Evolutionary conservation across 1,140 invertebrate species (phyloP).

Genomic region (Globodera ellingtonae): DNA sequence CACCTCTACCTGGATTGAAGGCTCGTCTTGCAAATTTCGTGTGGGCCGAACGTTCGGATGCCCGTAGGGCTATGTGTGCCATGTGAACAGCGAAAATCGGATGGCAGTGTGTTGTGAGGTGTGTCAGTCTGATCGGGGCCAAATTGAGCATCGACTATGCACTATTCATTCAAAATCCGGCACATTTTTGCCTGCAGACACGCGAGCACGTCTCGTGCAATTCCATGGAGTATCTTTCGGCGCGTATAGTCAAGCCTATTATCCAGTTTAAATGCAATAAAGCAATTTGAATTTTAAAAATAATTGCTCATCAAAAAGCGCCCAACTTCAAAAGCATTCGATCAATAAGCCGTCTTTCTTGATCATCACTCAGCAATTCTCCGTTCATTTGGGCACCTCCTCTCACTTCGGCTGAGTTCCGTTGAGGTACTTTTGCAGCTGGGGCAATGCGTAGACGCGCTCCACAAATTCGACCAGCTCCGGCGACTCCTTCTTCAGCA

Average conservation of each 20-base stretch:
- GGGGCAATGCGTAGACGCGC: slow-evolving; percentile 28
- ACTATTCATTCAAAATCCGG: slow-evolving; percentile 47
- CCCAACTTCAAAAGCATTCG: no score
- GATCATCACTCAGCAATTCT: no score
- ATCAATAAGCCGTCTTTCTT: no score
- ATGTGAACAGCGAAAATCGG: slow-evolving; percentile 55
- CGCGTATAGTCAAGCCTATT: no score
- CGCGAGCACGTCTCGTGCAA: slow-evolving; percentile 66
- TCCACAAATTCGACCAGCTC: slow-evolving; percentile 24
- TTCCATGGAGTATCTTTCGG: no score
- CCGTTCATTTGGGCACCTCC: no score
- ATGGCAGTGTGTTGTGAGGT: slow-evolving; percentile 60
- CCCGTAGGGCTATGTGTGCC: slow-evolving; percentile 58
- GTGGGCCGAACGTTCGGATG: slow-evolving; percentile 29
- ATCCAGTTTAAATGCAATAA: no score
- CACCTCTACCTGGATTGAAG: no score
- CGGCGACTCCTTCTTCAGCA: slow-evolving; percentile 26
- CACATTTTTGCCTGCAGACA: slow-evolving; percentile 60
- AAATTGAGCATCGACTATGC: background rate
- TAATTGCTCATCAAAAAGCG: no score
- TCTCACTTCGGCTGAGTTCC: background rate
- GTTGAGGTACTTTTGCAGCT: slow-evolving; percentile 34
- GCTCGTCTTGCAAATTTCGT: background rate
- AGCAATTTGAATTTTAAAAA: no score
- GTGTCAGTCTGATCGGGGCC: background rate